These are phyloP conservation scores for Junonia oenone DNA, from an alignment of 2,888 invertebrate genomes.

Conservation along the genomic window DNA sequence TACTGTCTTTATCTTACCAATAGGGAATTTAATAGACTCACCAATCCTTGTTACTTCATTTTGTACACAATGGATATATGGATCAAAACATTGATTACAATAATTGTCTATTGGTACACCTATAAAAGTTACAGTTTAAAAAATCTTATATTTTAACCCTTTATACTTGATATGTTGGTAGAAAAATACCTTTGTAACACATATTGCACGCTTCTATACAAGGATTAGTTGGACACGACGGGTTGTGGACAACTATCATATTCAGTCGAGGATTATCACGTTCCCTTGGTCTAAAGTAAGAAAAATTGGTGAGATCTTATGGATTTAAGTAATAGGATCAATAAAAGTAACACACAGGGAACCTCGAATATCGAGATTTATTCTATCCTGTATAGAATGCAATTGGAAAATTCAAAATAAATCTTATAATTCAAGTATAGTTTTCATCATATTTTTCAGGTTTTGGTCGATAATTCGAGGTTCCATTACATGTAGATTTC, in stretches of 20 bases:
- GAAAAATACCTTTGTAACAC: conserved; percentile 51
- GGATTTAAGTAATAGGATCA: not conserved
- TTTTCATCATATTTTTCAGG: no score
- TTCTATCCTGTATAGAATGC: no score
- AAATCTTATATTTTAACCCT: no score
- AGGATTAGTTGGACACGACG: conserved; percentile 41
- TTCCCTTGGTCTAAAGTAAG: conserved; percentile 56
- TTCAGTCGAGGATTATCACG: conserved; percentile 46
- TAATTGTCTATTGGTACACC: conserved; percentile 44
- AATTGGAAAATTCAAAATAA: no score
- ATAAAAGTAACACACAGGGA: no score
- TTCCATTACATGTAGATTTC: no score
- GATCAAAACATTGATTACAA: conserved; percentile 38
- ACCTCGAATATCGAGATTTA: no score
- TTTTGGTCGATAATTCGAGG: no score
- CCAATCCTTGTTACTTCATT: conserved; percentile 59
- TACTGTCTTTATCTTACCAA: no score
- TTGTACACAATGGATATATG: conserved; percentile 36
- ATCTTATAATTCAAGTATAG: no score
- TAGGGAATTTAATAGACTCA: conserved; percentile 44
- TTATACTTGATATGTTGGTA: no score
- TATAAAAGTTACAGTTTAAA: conserved; percentile 37
- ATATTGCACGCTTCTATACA: conserved; percentile 45
- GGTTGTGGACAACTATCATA: conserved; percentile 63
- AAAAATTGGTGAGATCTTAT: conserved; percentile 57